Base-by-base conservation (phyloP, 2,113 vertebrate genomes). In the Colinus virginianus region DNA sequence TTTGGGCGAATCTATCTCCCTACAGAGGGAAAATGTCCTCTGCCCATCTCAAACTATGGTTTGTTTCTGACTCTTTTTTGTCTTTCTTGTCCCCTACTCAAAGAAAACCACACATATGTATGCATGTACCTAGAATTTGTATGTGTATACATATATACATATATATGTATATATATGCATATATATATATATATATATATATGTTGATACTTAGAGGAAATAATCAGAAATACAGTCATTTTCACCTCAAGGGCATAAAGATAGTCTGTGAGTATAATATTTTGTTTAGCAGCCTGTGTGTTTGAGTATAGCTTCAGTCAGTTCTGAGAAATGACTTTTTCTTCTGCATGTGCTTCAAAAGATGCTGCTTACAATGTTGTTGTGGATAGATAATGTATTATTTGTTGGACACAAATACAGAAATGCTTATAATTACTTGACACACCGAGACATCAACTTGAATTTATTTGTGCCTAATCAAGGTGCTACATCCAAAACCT, bases 211-310 rank as follows among this genome's bases (percentile, higher is more conserved):
- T 72, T 6, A 16, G 32, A 69, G 61, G 38, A 92, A 88, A 78
- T 81, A 94, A 87, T 81, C 64, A 67, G 32, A 49, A 78, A 16
- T 63, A 55, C n/a, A 70, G 64, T 49, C 0, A 32, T 75, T 80
- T 91, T 90, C 69, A 85, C 53, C 76, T 90, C 74, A 78, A 59
- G 4, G 7, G 5, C 46, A 25, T 45, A 66, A 46, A 78, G 11
- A 51, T 38, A 78, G 78, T 77, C 81, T 95, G 56, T n/a, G 43
- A 90, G 43, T 74, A 68, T n/a, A 86, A 70, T 78, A 59, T 42
- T 80, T 90, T 78, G 51, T 90, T 82, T 89, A 28, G 46, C 46
- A 80, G 79, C 34, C 55, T 22, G 8, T 68, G 36, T n/a, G 16
- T 74, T 81, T 84, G 43, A 78, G 43, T 86, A 67, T 12, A 61